phyloP scores from a whole-genome alignment of 2,113 vertebrate species.

The Synchiropus splendidus region DNA sequence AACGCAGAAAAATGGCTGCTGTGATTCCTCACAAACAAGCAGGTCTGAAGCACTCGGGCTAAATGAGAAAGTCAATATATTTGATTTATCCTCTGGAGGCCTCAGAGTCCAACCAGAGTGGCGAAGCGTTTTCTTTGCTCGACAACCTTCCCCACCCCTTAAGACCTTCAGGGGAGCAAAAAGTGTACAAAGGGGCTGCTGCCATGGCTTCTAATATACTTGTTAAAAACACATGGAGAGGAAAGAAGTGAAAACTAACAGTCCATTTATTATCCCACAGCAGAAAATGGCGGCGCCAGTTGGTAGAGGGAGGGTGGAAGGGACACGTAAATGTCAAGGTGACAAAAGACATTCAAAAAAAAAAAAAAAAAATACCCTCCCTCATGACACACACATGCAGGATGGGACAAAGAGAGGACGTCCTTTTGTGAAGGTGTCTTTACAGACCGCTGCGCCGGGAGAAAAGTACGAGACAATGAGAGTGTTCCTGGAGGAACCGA shows the following conservation, averaged over 20 bases:
- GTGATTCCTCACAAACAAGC: constrained; percentile 24
- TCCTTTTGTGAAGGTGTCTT: constrained; percentile 61
- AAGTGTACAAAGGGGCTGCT: constrained; percentile 1
- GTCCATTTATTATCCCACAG: constrained; percentile 11
- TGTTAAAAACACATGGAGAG: constrained; percentile 24
- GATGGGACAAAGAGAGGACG: constrained; percentile 41
- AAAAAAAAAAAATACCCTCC: constrained; percentile 46
- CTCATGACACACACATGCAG: constrained; percentile 23
- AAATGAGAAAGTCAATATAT: constrained; percentile 49
- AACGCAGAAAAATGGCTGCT: not conserved
- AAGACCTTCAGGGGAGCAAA: not conserved
- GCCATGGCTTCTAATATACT: constrained; percentile 13
- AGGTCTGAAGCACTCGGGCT: constrained; percentile 22
- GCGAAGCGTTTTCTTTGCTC: constrained; percentile 1
- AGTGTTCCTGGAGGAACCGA: constrained; percentile 28
- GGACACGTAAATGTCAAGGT: constrained; percentile 57
- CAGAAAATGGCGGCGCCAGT: constrained; percentile 30
- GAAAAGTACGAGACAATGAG: constrained; percentile 47
- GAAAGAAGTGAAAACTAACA: constrained; percentile 3
- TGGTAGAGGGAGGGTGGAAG: constrained; percentile 12
- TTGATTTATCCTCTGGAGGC: constrained; percentile 39
- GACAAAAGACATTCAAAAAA: constrained; percentile 50
- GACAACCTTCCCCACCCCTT: not conserved
- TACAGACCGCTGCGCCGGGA: constrained; percentile 36
- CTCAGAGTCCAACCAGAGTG: constrained; percentile 17